phyloP scores from a whole-genome alignment of 2,113 vertebrate species.

The Hymenochirus boettgeri region DNA sequence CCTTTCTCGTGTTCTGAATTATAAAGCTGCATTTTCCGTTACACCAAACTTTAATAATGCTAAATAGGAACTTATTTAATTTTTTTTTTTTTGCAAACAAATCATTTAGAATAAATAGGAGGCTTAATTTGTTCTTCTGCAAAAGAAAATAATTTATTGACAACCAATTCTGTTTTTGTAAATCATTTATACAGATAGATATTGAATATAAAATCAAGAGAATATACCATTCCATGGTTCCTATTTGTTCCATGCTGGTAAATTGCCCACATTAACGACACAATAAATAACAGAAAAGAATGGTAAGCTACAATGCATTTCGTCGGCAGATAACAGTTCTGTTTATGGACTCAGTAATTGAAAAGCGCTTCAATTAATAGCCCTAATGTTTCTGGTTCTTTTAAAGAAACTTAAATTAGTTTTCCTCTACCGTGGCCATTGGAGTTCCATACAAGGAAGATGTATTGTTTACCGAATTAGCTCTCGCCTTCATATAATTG shows the following conservation, averaged over 20 bases:
- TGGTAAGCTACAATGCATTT: conserved; percentile 57
- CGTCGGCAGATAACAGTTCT: conserved; percentile 65
- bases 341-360: conserved; percentile 64
- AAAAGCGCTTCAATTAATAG: conserved; percentile 71
- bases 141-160: conserved; percentile 69
- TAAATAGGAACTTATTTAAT: conserved; percentile 23
- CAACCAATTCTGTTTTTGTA: conserved; percentile 66
- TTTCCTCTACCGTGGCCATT: conserved; percentile 58
- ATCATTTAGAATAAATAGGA: conserved; percentile 42
- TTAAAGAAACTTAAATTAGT: conserved; percentile 68
- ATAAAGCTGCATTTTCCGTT: too few relatives aligned
- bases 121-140: conserved; percentile 70
- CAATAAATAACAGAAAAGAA: conserved; percentile 69
- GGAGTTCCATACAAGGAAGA: conserved; percentile 58
- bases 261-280: conserved; percentile 58
- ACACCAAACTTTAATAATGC: conserved; percentile 11
- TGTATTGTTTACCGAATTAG: conserved; percentile 64
- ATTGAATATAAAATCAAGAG: conserved; percentile 78
- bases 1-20: too few relatives aligned
- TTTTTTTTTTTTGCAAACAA: conserved; percentile 30
- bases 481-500: conserved; percentile 13
- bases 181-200: conserved; percentile 67
- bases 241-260: conserved; percentile 61
- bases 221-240: conserved; percentile 60
- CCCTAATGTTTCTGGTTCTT: conserved; percentile 65